Evolutionary conservation across 2,797 vertebrate genomes (phyloP), one percentile per base, ranked within the genome.

Genomic region (Mycteria americana): DNA sequence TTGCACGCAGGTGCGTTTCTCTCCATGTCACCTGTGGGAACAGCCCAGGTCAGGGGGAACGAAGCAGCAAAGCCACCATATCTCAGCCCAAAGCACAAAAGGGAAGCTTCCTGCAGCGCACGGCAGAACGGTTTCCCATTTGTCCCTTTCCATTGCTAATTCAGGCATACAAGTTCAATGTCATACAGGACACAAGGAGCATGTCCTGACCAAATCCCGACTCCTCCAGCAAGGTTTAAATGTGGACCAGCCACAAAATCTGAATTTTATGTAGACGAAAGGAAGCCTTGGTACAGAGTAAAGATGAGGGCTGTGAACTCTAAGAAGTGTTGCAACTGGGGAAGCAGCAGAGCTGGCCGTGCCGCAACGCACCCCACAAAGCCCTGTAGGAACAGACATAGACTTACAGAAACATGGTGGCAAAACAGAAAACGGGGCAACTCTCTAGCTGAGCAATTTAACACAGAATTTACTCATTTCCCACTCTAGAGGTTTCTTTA

Each of bases 41-140:
- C 23, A 15, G 3, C 19, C 23, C 11, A 6, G 21, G 19, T 12
- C 9, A 27, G 22, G 27, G 45, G 45, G 37, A n/a, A 22, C 1
- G 14, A 2, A 37, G 31, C 37, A 60, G 53, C 41, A 12, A n/a
- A 10, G 17, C 62, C 11, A 17, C 7, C 1, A 18, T 1, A 18
- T 1, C 37, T 12, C 13, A 25, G 51, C 62, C 43, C 60, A 21
- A 16, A 35, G 30, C 62, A 18, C 33, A 9, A 22, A 17, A 2
- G 18, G 35, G 37, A 43, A 35, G 12, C 9, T 27, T 35, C 33
- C 45, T 4, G 37, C 53, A 21, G 23, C 4, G 0, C 3, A 15
- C 0, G 0, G 39, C 33, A 30, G 50, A 43, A 50, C 4, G 0
- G 3, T 13, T 31, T 37, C 54, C 46, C 33, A 0, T 62, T 37